Percentiles rank a stretch among this genome's conserved stretches.
Evolutionary conservation across 2,888 invertebrate species (phyloP).

Genomic region (Hyposoter didymator): DNA sequence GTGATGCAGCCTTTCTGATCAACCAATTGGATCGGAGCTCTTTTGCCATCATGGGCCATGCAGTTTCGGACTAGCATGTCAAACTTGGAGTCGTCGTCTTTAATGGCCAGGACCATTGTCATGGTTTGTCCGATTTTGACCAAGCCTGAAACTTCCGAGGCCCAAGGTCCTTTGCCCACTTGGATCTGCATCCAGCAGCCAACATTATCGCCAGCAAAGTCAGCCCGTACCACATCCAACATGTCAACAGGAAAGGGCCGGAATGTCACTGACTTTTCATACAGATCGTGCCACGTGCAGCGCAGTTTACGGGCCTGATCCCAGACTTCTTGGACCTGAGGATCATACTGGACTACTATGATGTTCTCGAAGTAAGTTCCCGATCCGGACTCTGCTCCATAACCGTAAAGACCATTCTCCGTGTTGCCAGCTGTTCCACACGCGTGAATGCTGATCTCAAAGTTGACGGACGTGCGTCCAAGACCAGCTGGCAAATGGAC

Average conservation of each 20-base stretch:
- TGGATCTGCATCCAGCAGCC: conserved; percentile 99
- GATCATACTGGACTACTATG: conserved; percentile 96
- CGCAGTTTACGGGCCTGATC: conserved; percentile 96
- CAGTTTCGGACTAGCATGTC: conserved; percentile 98
- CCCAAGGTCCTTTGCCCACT: conserved; percentile 97
- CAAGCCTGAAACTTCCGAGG: conserved; percentile 96
- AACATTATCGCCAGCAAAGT: conserved; percentile 97
- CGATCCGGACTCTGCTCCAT: conserved; percentile 94
- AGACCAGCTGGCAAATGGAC: conserved; percentile 95
- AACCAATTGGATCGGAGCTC: conserved; percentile 96
- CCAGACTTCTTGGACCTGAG: conserved; percentile 96
- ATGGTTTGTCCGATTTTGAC: conserved; percentile 98
- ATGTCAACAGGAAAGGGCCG: conserved; percentile 97
- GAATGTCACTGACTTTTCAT: conserved; percentile 97
- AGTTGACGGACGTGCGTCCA: conserved; percentile 94
- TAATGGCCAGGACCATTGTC: conserved; percentile 98
- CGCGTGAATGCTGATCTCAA: conserved; percentile 95
- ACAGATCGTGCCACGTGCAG: conserved; percentile 98
- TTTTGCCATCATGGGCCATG: conserved; percentile 97
- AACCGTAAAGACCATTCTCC: conserved; percentile 94
- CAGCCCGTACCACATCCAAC: conserved; percentile 97
- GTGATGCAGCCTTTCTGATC: conserved; percentile 97
- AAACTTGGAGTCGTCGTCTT: conserved; percentile 97
- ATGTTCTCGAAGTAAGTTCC: conserved; percentile 98
- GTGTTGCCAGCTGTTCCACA: conserved; percentile 97